Percentiles rank a stretch among this genome's conserved stretches.
Conservation (phyloP, 2,888 invertebrate species). For the Coleophora deauratella region DNA sequence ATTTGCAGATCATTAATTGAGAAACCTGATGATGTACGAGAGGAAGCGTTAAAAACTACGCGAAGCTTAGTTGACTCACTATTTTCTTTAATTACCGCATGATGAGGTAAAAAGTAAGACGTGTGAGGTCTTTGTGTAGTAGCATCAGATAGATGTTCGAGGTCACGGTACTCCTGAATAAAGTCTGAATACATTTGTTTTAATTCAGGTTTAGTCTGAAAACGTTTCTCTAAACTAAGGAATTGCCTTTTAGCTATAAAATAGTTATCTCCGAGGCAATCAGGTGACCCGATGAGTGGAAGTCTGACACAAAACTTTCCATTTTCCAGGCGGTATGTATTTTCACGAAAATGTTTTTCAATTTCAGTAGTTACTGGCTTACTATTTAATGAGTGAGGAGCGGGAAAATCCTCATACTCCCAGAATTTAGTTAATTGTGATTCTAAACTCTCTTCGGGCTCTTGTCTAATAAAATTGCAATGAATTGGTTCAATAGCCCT, state of each 20-base stretch:
- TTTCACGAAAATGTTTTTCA: background rate
- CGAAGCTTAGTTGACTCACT: slow-evolving; percentile 12
- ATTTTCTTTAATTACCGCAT: slow-evolving; percentile 5
- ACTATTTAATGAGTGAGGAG: no score
- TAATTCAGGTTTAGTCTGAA: background rate
- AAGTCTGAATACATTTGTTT: background rate
- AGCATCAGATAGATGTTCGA: background rate
- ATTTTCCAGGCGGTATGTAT: background rate
- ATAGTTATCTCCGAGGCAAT: background rate
- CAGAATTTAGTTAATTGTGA: background rate
- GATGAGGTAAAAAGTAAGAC: slow-evolving; percentile 10
- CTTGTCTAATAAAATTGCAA: background rate
- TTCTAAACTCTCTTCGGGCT: no score
- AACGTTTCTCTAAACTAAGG: background rate
- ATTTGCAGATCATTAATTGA: slow-evolving; percentile 11
- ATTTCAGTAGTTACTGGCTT: background rate
- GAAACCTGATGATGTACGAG: slow-evolving; percentile 3
- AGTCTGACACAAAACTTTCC: background rate
- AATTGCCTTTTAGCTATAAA: background rate
- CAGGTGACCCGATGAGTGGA: background rate
- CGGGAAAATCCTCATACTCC: background rate
- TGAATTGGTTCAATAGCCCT: background rate
- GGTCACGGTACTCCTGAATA: background rate
- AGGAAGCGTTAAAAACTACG: slow-evolving; percentile 10
- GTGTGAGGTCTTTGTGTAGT: background rate